These are phyloP conservation scores for Cherax quadricarinatus DNA, from an alignment of 1,140 invertebrate species.

Conservation along the genomic window DNA sequence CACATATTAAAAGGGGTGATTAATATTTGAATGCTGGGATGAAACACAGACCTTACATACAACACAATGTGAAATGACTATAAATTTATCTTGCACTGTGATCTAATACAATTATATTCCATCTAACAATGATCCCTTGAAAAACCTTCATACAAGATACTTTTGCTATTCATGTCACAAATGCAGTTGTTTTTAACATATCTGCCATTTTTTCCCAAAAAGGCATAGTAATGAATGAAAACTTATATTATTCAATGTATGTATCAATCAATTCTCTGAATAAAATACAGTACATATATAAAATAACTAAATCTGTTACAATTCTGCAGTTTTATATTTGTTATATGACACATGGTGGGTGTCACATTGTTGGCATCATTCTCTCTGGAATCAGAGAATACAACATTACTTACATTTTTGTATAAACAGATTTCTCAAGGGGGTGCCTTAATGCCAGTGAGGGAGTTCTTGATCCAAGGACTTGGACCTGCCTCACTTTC, in stretches of 20 bases:
- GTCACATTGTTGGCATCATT: neutral
- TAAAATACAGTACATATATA: slow-evolving; percentile 2
- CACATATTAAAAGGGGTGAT: neutral
- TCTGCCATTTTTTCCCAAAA: no score
- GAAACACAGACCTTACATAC: neutral
- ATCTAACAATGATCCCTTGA: neutral
- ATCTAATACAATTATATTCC: neutral
- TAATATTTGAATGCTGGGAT: neutral
- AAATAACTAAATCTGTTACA: neutral
- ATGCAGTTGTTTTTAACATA: neutral
- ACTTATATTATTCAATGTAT: neutral
- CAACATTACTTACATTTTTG: neutral
- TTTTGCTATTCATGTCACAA: slow-evolving; percentile 15
- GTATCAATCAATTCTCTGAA: neutral
- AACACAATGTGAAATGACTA: slow-evolving; percentile 12
- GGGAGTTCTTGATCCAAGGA: no score
- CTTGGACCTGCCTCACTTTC: no score
- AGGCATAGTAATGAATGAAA: neutral
- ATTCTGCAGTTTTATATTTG: neutral
- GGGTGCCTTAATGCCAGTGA: no score
- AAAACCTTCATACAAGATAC: neutral
- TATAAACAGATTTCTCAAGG: neutral
- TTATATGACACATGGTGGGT: neutral
- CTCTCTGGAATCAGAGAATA: neutral
- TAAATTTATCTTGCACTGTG: neutral